phyloP scores from a whole-genome alignment of 2,113 vertebrate genomes.

The Campylomormyrus numenius region DNA sequence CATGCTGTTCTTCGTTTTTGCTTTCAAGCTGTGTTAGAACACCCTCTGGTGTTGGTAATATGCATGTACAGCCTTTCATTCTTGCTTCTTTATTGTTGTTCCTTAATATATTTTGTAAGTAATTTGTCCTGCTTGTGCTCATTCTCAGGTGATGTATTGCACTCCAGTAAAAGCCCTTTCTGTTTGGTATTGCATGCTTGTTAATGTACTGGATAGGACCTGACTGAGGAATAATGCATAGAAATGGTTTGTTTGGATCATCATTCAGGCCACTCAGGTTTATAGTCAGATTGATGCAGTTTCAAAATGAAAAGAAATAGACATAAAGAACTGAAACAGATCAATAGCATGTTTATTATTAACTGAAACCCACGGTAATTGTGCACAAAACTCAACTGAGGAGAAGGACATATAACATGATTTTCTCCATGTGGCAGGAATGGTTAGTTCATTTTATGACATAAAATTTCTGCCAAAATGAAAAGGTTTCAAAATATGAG shows the following conservation, averaged over 20 bases:
- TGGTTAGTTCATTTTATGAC: not conserved
- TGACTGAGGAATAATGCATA: not conserved
- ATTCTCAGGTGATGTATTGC: not conserved
- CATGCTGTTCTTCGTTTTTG: not conserved
- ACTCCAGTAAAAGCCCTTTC: not conserved
- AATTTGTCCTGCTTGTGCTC: not conserved
- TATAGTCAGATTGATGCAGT: not conserved
- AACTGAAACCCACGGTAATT: not conserved
- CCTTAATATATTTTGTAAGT: not conserved
- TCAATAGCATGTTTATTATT: not conserved
- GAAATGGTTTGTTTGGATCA: not conserved
- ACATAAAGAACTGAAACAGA: not conserved
- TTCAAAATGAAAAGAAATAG: not conserved
- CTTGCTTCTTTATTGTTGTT: not conserved
- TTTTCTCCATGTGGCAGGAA: not conserved
- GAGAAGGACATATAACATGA: not conserved
- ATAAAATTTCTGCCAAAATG: not conserved
- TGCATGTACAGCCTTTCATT: not conserved
- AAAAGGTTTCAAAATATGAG: not conserved
- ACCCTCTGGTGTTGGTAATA: not conserved
- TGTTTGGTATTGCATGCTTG: not conserved
- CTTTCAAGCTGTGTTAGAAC: not conserved
- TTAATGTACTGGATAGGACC: not conserved
- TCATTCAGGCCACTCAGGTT: not conserved
- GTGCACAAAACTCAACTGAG: not conserved